A percentile compares a stretch with the other conserved stretches of the same genome.
These are phyloP conservation scores for Pantelozetes paolii DNA, from an alignment of 2,888 invertebrate genomes.

Conservation along the genomic window DNA sequence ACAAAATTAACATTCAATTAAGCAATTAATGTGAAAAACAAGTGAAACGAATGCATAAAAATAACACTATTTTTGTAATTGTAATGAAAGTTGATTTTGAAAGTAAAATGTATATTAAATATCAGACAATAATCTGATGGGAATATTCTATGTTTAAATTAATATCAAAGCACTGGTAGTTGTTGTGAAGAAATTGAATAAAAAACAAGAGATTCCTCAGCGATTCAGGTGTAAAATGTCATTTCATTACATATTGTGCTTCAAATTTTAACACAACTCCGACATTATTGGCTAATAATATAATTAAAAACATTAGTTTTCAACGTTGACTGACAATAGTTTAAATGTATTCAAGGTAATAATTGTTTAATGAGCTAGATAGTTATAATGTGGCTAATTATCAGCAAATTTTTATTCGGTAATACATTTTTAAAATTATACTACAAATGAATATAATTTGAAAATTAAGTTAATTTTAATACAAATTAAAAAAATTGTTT, in stretches of 20 bases:
- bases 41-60: not conserved
- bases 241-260: not conserved
- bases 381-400: too few species aligned
- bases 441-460: too few species aligned
- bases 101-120: not conserved
- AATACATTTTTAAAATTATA: too few species aligned
- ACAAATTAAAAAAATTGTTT: too few species aligned
- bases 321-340: too few species aligned
- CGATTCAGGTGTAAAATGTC: conserved; percentile 30
- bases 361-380: too few species aligned
- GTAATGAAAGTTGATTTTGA: not conserved
- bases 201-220: not conserved
- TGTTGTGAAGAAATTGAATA: not conserved
- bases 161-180: not conserved
- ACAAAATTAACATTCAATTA: conserved; percentile 28
- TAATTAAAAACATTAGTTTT: too few species aligned
- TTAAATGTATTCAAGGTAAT: too few species aligned
- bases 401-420: too few species aligned
- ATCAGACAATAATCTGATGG: not conserved
- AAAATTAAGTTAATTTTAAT: too few species aligned
- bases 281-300: conserved; percentile 25
- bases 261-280: not conserved
- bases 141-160: not conserved
- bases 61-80: not conserved
- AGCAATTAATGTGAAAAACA: not conserved